Evolutionary conservation across 2,113 vertebrate genomes (phyloP).

Genomic region (Eretmochelys imbricata): DNA sequence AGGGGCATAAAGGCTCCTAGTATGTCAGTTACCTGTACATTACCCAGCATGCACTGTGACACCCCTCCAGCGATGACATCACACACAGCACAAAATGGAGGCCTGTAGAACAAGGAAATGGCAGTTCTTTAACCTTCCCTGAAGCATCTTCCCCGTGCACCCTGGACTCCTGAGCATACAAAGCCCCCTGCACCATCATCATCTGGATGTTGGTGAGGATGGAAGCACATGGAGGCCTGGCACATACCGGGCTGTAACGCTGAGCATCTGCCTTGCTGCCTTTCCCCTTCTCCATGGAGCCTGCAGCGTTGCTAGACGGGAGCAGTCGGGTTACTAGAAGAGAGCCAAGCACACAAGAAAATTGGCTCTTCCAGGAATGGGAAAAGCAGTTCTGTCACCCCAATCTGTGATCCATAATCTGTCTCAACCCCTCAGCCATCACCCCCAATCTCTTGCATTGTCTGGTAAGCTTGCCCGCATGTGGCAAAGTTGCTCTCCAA

Average conservation of each 20-base stretch:
- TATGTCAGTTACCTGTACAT: conserved; percentile 44
- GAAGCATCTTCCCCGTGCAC: background rate
- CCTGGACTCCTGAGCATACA: background rate
- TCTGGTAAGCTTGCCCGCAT: background rate
- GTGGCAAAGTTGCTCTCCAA: background rate
- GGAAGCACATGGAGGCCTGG: conserved; percentile 22
- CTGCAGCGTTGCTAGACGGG: conserved; percentile 63
- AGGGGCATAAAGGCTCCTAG: background rate
- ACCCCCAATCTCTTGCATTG: background rate
- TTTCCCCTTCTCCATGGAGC: conserved; percentile 65
- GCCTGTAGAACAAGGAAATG: conserved; percentile 70
- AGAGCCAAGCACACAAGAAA: conserved; percentile 53
- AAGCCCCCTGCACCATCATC: background rate
- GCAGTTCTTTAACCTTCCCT: conserved; percentile 53
- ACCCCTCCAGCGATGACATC: conserved; percentile 56
- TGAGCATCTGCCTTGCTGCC: conserved; percentile 65
- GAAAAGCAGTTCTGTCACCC: background rate
- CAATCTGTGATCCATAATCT: background rate
- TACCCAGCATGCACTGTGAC: background rate
- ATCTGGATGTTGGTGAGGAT: background rate
- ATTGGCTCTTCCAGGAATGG: background rate
- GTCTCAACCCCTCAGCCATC: background rate
- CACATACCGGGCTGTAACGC: conserved; percentile 70
- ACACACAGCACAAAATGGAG: conserved; percentile 69
- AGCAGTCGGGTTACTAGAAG: conserved; percentile 74